Evolutionary conservation across 1,140 invertebrate species (phyloP).

Genomic region (Heliconius nattereri): DNA sequence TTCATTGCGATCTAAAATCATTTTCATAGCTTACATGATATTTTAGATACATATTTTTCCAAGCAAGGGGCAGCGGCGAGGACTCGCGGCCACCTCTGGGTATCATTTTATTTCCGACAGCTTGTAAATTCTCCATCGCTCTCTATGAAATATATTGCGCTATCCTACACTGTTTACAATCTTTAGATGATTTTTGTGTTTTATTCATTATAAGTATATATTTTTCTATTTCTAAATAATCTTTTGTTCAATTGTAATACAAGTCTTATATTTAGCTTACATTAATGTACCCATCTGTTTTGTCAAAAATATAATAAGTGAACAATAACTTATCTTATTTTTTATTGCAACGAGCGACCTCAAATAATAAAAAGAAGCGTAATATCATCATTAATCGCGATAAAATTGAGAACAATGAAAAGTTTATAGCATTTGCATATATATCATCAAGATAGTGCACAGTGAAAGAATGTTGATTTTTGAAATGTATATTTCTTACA

Average conservation of each 20-base stretch:
- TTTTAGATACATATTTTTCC: slow-evolving; percentile 13
- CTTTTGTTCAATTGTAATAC: not conserved
- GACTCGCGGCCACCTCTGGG: slow-evolving; percentile 71
- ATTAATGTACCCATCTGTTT: not conserved
- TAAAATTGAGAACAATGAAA: slow-evolving; percentile 9
- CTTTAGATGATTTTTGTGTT: slow-evolving; percentile 50
- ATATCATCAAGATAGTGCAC: slow-evolving; percentile 13
- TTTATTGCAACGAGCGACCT: not conserved
- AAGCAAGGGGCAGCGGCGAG: slow-evolving; percentile 32
- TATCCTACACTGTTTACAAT: slow-evolving; percentile 55
- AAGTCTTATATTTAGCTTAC: not conserved
- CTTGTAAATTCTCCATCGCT: slow-evolving; percentile 81
- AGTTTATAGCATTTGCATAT: not conserved
- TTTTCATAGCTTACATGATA: not conserved
- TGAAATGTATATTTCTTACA: not conserved
- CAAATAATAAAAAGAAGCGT: slow-evolving; percentile 3
- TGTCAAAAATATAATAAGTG: not conserved
- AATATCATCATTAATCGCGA: not conserved
- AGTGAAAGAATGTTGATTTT: not conserved
- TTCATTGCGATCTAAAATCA: not conserved
- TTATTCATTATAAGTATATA: not conserved
- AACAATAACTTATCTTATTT: not conserved
- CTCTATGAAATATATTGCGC: slow-evolving; percentile 69
- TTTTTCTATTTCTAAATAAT: not conserved
- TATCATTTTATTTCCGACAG: slow-evolving; percentile 79